Percentiles rank a stretch among this genome's conserved stretches.
Evolutionary conservation across 2,113 vertebrate genomes (phyloP).

Genomic region (Neogobius melanostomus): DNA sequence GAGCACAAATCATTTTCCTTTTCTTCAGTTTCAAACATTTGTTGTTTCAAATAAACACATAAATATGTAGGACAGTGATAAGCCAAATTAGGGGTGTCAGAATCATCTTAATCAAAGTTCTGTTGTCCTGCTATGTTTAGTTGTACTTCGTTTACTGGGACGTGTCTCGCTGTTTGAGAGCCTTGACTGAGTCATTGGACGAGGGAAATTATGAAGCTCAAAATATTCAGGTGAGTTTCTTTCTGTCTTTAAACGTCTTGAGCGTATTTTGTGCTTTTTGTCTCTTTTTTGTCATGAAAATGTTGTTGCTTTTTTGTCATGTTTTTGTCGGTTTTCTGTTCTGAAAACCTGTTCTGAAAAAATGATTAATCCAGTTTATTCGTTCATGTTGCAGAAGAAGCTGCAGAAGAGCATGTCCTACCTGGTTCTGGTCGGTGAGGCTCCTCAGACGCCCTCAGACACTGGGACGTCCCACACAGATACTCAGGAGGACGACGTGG

Average conservation of each 20-base stretch:
- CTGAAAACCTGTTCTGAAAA: too few species aligned
- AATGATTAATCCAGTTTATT: neutral
- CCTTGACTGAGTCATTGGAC: conserved; percentile 71
- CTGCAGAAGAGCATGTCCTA: conserved; percentile 73
- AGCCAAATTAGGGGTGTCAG: neutral
- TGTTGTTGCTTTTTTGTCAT: too few species aligned
- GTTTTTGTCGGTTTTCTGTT: too few species aligned
- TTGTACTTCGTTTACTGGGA: conserved; percentile 77
- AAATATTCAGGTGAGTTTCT: conserved; percentile 69
- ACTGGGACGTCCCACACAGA: neutral
- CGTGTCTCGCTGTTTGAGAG: conserved; percentile 64
- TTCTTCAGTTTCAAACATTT: too few species aligned
- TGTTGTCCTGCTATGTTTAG: conserved; percentile 44
- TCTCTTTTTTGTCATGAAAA: too few species aligned
- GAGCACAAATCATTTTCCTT: too few species aligned
- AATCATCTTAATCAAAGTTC: neutral
- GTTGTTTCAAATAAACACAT: too few species aligned
- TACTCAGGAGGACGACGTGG: neutral
- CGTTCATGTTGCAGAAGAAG: conserved; percentile 56
- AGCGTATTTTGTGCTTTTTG: too few species aligned
- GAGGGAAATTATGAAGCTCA: conserved; percentile 41
- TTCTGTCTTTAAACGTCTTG: too few species aligned
- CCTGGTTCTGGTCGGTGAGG: conserved; percentile 66
- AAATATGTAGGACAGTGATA: too few species aligned
- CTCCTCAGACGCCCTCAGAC: conserved; percentile 29